Base-by-base conservation (phyloP, 2,113 vertebrate species). In the Sprattus sprattus region DNA sequence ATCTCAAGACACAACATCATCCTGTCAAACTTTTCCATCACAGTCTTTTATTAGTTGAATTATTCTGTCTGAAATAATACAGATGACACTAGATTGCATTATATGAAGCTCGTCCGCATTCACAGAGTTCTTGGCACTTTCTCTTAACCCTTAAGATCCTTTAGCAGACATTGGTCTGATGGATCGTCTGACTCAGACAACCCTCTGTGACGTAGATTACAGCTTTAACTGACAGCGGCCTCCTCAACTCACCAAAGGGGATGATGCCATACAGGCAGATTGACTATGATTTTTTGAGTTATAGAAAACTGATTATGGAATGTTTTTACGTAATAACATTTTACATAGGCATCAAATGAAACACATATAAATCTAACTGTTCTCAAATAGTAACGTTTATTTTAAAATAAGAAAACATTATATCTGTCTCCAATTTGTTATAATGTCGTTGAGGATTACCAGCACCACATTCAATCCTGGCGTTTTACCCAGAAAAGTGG, bases 201-300 rank as follows among this genome's bases (percentile, higher is more conserved):
- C 71, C 71, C 3, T 13, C 71, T 78, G 28, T 78, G 71, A 78
- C 71, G 71, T 78, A 78, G 71, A 78, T 78, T 39, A 78, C 28
- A 78, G 71, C 25, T 13, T 28, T 39, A 78, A 15, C 71, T 78
- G 71, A 78, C 71, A 39, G 32, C 25, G 71, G 71, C 71, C 71
- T 67, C n/a, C 64, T 67, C 64, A 67, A 67, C 64, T 67, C 71
- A 44, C 71, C 71, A 78, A 4, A 44, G 71, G 71, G 25, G 28
- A 71, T 71, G 64, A 71, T 71, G 64, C 64, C 64, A 71, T 32
- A 71, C 28, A 78, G 4, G 39, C 39, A 22, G 20, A 78, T 15
- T 78, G 71, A 39, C 28, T 15, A 32, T 32, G 32, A 78, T 32
- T 78, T 78, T 78, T 78, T 78, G 71, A 78, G 71, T 78, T 4